Percentiles rank a stretch among this genome's conserved stretches.
Evolutionary conservation across 2,797 vertebrate genomes (phyloP).

Genomic region (Peromyscus attwateri): DNA sequence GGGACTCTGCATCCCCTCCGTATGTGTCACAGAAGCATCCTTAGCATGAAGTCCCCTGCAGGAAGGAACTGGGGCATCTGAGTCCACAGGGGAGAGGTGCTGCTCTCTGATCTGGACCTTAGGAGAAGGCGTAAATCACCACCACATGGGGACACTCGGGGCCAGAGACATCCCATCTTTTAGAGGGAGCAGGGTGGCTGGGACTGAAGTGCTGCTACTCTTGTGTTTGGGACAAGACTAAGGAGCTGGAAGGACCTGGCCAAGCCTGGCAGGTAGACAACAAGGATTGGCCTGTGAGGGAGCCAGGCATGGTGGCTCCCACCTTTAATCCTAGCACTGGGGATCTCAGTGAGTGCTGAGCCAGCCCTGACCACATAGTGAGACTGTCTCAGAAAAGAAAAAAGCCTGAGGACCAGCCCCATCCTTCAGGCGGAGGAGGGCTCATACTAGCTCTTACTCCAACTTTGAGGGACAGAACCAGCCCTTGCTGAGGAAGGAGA

Average conservation of each 20-base stretch:
- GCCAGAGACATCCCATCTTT: background rate
- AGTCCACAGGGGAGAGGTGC: background rate
- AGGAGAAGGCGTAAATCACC: background rate
- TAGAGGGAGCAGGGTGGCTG: background rate
- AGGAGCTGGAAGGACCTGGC: background rate
- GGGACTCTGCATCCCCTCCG: background rate
- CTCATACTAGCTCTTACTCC: background rate
- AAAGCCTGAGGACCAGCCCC: background rate
- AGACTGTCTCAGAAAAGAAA: background rate
- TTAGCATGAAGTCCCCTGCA: background rate
- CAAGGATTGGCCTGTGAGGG: background rate
- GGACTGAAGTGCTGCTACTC: background rate
- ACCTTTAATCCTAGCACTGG: background rate
- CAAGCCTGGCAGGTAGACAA: background rate
- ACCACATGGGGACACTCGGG: too few species aligned
- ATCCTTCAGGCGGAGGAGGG: background rate
- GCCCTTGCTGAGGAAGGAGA: background rate
- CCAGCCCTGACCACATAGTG: background rate
- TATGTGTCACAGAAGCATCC: background rate
- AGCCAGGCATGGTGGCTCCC: too few species aligned
- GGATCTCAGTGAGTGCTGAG: background rate
- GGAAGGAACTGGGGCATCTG: background rate
- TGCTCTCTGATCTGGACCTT: background rate
- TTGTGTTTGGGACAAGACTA: background rate
- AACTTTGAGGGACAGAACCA: background rate